Base-by-base conservation (phyloP, 2,113 vertebrate genomes). In the Mustela nigripes region DNA sequence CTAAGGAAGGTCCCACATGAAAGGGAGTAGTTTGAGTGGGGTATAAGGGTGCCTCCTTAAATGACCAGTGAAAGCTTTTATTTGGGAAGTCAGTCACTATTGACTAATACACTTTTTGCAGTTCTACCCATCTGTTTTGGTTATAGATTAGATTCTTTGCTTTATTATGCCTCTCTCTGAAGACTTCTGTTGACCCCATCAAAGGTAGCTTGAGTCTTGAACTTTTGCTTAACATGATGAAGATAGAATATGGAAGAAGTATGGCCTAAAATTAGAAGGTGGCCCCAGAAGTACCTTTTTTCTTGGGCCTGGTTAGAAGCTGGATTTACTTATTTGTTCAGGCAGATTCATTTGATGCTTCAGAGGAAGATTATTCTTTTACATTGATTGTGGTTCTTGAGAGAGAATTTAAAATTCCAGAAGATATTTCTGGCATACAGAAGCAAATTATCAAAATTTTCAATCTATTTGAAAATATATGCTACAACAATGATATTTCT, bases 381-480 rank as follows among this genome's bases (percentile, higher is more conserved):
- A 58, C 36, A 65, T 36, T 84, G 78, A 89, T 36, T 63, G 36
- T 58, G 62, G 4, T 79, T 87, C 15, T 73, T 48, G 36, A 33
- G 24, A 94, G 22, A 80, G 45, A 73, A 42, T 42, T 93, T 94
- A 80, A 81, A 56, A 79, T 90, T 88, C 48, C 3, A 73, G 7
- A 26, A 96, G 36, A 33, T 65, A n/a, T 73, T 33, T n/a, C 33
- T 94, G 82, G 36, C 36, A 36, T 36, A 36, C 36, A 36, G 36
- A 78, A 33, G 48, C 2, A 73, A 83, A 39, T 21, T 26, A 62
- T 53, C 62, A 36, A 85, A 71, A 63, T 73, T 39, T 95, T 21
- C 31, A 65, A 53, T 79, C 26, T 48, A 94, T 65, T 73, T 94
- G 62, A 84, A 85, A 95, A 95, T 22, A 78, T n/a, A 82, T 69